Conservation (phyloP, 2,797 vertebrate species). For the Hydrolagus colliei region DNA sequence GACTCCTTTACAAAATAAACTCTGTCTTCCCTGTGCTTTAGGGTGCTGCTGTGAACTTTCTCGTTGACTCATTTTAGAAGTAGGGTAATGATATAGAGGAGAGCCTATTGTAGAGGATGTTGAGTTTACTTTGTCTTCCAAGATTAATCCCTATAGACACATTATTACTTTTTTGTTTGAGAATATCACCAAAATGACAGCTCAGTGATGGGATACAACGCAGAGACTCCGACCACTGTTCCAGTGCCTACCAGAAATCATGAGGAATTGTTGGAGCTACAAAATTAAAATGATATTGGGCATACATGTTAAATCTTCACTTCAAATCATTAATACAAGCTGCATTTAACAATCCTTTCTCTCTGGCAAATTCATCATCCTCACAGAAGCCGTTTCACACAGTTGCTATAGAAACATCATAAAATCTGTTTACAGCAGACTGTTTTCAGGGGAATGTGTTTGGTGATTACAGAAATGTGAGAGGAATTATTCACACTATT, state of each 20-base stretch:
- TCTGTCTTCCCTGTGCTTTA: not conserved
- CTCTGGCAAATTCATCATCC: not conserved
- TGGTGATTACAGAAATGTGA: conserved; percentile 9
- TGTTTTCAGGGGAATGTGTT: not conserved
- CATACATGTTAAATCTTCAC: not conserved
- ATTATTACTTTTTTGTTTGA: not conserved
- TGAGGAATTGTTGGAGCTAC: not conserved
- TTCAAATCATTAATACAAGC: conserved; percentile 3
- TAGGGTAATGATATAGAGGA: not conserved
- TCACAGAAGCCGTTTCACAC: not conserved
- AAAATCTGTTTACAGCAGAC: not conserved
- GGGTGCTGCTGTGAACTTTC: not conserved
- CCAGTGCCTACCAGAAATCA: not conserved
- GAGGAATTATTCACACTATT: not conserved
- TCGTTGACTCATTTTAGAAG: not conserved
- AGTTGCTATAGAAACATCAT: conserved; percentile 1
- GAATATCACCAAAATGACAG: not conserved
- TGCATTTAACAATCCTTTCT: not conserved
- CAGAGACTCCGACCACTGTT: not conserved
- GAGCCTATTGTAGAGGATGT: not conserved
- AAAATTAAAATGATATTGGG: not conserved
- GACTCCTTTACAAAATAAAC: not conserved
- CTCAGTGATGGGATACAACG: not conserved
- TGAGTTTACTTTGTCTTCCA: no score
- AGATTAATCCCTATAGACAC: no score